These are phyloP conservation scores for Eupithecia tripunctaria DNA, from an alignment of 2,888 invertebrate species.

Conservation along the genomic window DNA sequence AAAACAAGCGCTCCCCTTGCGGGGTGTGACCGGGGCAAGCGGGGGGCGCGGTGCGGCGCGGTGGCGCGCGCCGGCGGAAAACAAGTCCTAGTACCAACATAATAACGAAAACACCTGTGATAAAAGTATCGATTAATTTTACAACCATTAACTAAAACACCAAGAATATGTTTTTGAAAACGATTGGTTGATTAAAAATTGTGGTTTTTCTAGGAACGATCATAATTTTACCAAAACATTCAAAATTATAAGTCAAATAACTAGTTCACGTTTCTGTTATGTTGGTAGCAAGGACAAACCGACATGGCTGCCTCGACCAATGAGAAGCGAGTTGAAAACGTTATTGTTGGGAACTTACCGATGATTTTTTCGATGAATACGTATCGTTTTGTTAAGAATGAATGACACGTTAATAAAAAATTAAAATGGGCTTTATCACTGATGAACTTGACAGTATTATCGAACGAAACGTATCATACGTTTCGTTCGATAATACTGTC, in stretches of 20 bases:
- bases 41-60: not conserved
- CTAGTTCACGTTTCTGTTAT: slow-evolving; percentile 35
- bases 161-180: not conserved
- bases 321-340: slow-evolving; percentile 50
- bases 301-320: slow-evolving; percentile 63
- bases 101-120: slow-evolving; percentile 58
- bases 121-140: slow-evolving; percentile 11
- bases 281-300: slow-evolving; percentile 61
- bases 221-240: not conserved
- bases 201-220: not conserved
- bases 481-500: not conserved
- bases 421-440: too few species aligned
- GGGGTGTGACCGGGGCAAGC: not conserved
- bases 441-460: too few species aligned
- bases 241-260: not conserved
- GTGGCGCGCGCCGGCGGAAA: slow-evolving; percentile 33
- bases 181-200: not conserved
- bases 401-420: not conserved
- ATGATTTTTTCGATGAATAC: slow-evolving; percentile 47
- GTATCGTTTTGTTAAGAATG: not conserved
- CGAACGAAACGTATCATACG: too few species aligned
- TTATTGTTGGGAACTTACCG: slow-evolving; percentile 51
- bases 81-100: slow-evolving; percentile 54
- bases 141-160: not conserved
- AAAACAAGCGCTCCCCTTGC: not conserved